Evolutionary conservation across 1,140 invertebrate genomes (phyloP), one percentile per base, ranked within the genome.

Genomic region (Drosophila suzukii): DNA sequence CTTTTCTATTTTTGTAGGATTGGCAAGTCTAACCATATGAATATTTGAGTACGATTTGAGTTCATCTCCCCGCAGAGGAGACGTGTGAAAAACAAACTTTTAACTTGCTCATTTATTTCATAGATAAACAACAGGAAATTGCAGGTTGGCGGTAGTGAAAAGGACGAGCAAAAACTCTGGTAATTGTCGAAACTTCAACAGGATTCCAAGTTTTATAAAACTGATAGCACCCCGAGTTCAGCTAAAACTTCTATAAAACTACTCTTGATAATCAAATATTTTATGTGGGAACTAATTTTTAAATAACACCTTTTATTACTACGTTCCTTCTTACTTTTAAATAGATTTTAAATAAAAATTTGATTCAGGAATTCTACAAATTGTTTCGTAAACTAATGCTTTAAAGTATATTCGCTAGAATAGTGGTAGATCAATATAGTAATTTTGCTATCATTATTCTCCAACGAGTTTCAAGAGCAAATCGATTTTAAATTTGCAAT

Each of bases 21-120:
- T 62, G 34, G 39, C 34, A 20, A 34, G 41, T 17, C n/a, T 34
- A 30, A 44, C 50, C 32, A 47, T 41, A 54, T 55, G 66, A 70
- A 70, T 54, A 60, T 70, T 62, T 67, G 63, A 51, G 55, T 51
- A 27, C n/a, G 47, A 51, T 50, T 59, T 70, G 49, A 41, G 59
- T 51, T 44, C 10, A 61, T 17, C 38, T 20, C 32, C n/a, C 27
- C 57, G 10, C 4, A 24, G 24, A 13, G 12, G 4, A 32, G 30
- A 4, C 55, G 17, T 4, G n/a, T 20, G 30, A 47, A 59, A 47
- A 59, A 27, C 43, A 46, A 54, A 62, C 49, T 62, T 43, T 24
- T 6, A 24, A 62, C 59, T 49, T 43, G 38, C 53, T 54, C 38
- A 62, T 62, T 62, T 62, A 38, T 54, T 38, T 54, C 49, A 24